These are phyloP conservation scores for Drosophila atripex DNA, from an alignment of 2,888 invertebrate species.

Conservation along the genomic window DNA sequence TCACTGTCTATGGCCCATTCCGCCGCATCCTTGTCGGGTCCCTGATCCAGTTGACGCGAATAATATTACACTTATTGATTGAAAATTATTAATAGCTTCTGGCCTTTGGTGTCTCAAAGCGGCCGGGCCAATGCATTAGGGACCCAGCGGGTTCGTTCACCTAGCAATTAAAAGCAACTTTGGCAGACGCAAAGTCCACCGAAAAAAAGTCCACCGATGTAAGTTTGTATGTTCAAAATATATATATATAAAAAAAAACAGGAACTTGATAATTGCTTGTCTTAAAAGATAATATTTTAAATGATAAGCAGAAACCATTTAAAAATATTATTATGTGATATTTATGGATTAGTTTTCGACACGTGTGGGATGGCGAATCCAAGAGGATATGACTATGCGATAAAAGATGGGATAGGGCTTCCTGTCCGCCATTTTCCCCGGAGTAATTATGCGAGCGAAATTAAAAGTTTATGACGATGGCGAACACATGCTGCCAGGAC, in stretches of 20 bases:
- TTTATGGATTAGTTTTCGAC: background rate
- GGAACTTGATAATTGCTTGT: background rate
- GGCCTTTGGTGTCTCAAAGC: conserved; percentile 40
- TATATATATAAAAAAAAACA: background rate
- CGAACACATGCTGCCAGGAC: conserved; percentile 38
- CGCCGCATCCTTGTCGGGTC: conserved; percentile 12
- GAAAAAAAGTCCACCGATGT: background rate
- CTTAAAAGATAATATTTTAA: background rate
- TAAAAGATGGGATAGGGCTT: conserved; percentile 34
- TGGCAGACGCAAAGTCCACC: conserved; percentile 19
- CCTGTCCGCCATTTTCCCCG: conserved; percentile 38
- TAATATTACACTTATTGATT: conserved; percentile 51
- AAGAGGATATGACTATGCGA: conserved; percentile 11
- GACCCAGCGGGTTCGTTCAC: conserved; percentile 52
- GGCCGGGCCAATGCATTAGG: conserved; percentile 31
- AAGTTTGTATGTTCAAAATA: background rate
- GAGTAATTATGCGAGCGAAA: conserved; percentile 55
- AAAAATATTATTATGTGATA: background rate
- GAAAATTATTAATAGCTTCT: conserved; percentile 46
- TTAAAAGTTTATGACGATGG: conserved; percentile 56
- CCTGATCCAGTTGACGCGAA: conserved; percentile 38
- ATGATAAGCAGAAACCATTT: background rate
- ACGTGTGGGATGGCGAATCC: conserved; percentile 6
- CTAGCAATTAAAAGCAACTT: conserved; percentile 51
- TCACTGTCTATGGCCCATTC: conserved; percentile 7